Base-by-base conservation (phyloP, 2,888 invertebrate species). In the Noctua fimbriata region DNA sequence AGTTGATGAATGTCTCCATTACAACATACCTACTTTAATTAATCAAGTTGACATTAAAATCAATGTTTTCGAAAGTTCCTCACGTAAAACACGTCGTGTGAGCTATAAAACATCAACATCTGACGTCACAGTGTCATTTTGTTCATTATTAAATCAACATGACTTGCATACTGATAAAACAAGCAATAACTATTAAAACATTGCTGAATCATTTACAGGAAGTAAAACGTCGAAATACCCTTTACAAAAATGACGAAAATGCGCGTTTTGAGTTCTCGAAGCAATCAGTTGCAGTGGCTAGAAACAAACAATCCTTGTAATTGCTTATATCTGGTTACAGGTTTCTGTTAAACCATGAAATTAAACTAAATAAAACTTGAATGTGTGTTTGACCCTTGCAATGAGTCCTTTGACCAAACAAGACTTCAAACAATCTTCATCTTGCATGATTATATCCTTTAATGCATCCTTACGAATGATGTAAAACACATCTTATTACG, bases 1-100 rank as follows among this genome's bases (percentile, higher is more conserved):
- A 4, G 32, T 1, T 21, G 18, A 32, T 32, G 10, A 4, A 63
- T 32, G n/a, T 73, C 28, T 16, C 14, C 41, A 24, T 41, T 66
- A 18, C 2, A 66, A 65, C 18, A 69, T 28, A 44, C n/a, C 9
- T 41, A 44, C n/a, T 73, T 12, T 32, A 65, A 65, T 55, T 18
- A 73, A n/a, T 21, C 58, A 28, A 65, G 24, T 36, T 41, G 28
- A 76, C 47, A 66, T 44, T 66, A 73, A 60, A 49, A 18, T 49
- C 47, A 84, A 73, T 84, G 67, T 71, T 60, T 71, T 73, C 47
- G 66, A 82, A 60, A 66, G 52, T 72, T 72, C 52, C 69, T 72
- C 80, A 71, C 69, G 16, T 69, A 58, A 83, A 82, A 65, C 71
- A 58, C 32, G 44, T 52, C 74, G 71, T 79, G 79, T 69, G 67